Evolutionary conservation across 1,140 invertebrate genomes (phyloP).

Genomic region (Oryctes rhinoceros): DNA sequence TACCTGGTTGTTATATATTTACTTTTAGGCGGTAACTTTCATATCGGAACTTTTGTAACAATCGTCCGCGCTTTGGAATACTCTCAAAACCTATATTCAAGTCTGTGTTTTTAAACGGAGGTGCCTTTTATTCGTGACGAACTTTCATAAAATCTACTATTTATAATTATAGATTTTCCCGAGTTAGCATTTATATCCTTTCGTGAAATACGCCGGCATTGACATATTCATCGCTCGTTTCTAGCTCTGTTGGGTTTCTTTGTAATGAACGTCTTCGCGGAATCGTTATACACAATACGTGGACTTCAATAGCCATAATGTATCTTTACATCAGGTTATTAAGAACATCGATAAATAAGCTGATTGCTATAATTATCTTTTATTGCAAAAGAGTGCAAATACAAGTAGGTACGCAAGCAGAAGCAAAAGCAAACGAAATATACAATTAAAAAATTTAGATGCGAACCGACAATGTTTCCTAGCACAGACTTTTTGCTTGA

Average conservation of each 20-base stretch:
- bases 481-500: too few relatives aligned
- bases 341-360: background rate
- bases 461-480: too few relatives aligned
- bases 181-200: background rate
- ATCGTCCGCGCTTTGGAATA: background rate
- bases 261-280: background rate
- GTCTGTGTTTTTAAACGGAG: background rate
- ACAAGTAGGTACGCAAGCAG: too few relatives aligned
- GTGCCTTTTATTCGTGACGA: slow-evolving; percentile 21
- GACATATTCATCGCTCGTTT: slow-evolving; percentile 3
- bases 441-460: too few relatives aligned
- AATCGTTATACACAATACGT: background rate
- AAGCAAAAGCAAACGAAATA: background rate
- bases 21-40: slow-evolving; percentile 34
- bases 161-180: slow-evolving; percentile 36
- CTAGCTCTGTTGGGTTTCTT: background rate
- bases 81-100: slow-evolving; percentile 26
- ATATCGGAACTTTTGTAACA: background rate
- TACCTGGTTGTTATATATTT: slow-evolving; percentile 12
- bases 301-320: background rate
- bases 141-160: slow-evolving; percentile 19
- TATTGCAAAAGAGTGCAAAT: background rate
- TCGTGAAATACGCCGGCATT: background rate
- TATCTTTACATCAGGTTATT: background rate
- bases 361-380: background rate